Percentiles rank a stretch among this genome's conserved stretches.
These are phyloP conservation scores for Conistra vaccinii DNA, from an alignment of 2,888 invertebrate genomes.

Conservation along the genomic window DNA sequence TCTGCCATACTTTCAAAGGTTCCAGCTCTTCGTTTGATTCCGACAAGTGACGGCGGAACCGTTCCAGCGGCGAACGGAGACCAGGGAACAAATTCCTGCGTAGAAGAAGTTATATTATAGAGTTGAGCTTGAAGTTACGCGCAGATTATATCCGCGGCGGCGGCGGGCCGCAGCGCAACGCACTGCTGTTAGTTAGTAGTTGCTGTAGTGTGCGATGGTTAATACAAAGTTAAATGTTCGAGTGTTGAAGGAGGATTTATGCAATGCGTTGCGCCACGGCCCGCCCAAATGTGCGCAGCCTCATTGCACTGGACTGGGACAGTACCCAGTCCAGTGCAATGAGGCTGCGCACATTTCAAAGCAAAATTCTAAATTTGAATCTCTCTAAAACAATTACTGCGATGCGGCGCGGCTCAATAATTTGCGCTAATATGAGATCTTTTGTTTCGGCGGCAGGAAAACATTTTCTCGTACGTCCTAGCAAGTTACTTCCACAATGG, in stretches of 20 bases:
- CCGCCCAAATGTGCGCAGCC: no score
- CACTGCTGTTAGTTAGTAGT: no score
- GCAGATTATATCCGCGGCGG: not conserved
- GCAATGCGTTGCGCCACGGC: not conserved
- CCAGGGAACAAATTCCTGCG: slow-evolving; percentile 91
- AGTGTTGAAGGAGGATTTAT: no score
- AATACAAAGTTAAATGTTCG: no score
- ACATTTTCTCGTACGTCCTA: not conserved
- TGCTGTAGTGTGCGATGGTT: no score
- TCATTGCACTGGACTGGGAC: no score
- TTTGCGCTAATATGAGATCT: not conserved
- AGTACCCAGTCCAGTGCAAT: no score
- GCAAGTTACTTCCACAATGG: slow-evolving; percentile 1
- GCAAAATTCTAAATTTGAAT: no score
- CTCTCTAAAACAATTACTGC: no score
- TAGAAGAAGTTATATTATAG: slow-evolving; percentile 9
- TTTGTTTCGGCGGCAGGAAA: not conserved
- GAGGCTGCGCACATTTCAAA: no score
- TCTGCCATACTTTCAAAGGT: slow-evolving; percentile 98
- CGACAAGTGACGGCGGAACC: slow-evolving; percentile 95
- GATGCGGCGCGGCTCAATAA: no score
- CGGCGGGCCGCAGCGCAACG: not conserved
- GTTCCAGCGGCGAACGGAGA: slow-evolving; percentile 93
- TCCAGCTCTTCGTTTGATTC: slow-evolving; percentile 97
- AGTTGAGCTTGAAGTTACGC: not conserved